These are phyloP conservation scores for Drosophila navojoa DNA, from an alignment of 1,140 invertebrate species.

Conservation along the genomic window DNA sequence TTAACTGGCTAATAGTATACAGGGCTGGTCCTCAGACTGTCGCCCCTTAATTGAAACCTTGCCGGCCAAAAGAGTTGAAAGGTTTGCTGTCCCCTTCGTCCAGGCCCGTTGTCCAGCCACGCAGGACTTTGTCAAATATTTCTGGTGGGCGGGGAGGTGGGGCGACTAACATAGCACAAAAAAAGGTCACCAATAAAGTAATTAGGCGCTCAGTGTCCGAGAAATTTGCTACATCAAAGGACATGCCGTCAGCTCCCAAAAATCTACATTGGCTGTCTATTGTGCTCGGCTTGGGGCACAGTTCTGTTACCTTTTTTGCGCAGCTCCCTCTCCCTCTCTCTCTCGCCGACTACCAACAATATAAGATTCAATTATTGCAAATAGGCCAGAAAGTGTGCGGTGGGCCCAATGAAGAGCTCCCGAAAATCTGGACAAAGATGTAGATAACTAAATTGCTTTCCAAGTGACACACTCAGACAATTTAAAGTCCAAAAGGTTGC, in stretches of 20 bases:
- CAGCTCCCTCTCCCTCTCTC: conserved; percentile 4
- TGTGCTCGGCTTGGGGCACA: conserved; percentile 41
- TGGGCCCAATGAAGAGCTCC: conserved; percentile 29
- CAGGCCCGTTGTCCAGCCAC: background rate
- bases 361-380: conserved; percentile 66
- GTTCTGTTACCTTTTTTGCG: conserved; percentile 50
- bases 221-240: conserved; percentile 79
- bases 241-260: conserved; percentile 22
- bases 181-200: conserved; percentile 80
- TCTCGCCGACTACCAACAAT: conserved; percentile 28
- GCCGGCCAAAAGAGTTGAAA: conserved; percentile 68
- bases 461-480: conserved; percentile 46
- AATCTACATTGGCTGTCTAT: conserved; percentile 53
- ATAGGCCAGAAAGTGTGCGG: conserved; percentile 43
- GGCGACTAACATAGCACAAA: conserved; percentile 16
- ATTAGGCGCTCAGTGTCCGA: conserved; percentile 80
- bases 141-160: background rate
- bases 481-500: conserved; percentile 23
- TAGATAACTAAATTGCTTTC: conserved; percentile 51
- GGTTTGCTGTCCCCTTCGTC: conserved; percentile 37
- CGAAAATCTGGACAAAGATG: conserved; percentile 45
- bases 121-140: conserved; percentile 19
- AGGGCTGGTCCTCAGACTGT: conserved; percentile 12
- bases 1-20: conserved; percentile 64
- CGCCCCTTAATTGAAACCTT: conserved; percentile 71